Evolutionary conservation across 2,797 vertebrate genomes (phyloP).

Genomic region (Acanthurus tractus): DNA sequence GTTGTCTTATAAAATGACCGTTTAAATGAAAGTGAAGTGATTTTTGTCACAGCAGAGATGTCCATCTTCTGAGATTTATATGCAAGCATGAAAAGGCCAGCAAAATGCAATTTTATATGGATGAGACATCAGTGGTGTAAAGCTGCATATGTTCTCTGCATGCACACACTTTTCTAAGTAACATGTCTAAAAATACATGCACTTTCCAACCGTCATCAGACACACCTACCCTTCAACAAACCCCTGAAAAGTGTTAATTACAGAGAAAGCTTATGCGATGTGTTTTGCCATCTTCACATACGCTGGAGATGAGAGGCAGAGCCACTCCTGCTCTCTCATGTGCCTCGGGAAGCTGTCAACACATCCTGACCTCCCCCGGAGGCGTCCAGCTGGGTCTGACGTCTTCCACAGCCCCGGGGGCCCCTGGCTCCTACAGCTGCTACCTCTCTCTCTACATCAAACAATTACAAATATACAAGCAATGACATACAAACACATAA

Average conservation of each 20-base stretch:
- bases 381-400: constrained; percentile 78
- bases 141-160: neutral
- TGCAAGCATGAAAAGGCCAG: neutral
- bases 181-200: neutral
- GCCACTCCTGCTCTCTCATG: constrained; percentile 60
- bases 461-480: constrained; percentile 50
- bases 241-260: constrained; percentile 72
- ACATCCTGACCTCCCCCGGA: constrained; percentile 74
- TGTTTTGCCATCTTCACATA: constrained; percentile 59
- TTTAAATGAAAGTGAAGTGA: constrained; percentile 16
- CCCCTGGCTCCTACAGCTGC: constrained; percentile 66
- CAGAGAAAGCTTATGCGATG: constrained; percentile 48
- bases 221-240: constrained; percentile 55
- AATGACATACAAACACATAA: constrained; percentile 26
- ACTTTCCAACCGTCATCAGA: constrained; percentile 9
- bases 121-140: constrained; percentile 3
- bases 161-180: neutral
- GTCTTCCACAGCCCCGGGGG: constrained; percentile 55
- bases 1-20: constrained; percentile 17
- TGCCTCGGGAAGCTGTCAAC: constrained; percentile 71
- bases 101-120: neutral
- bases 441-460: constrained; percentile 49
- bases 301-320: constrained; percentile 49
- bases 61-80: constrained; percentile 8
- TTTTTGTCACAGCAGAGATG: neutral